phyloP scores from a whole-genome alignment of 2,113 vertebrate genomes.

The Gnathonemus echidnorhynchus region DNA sequence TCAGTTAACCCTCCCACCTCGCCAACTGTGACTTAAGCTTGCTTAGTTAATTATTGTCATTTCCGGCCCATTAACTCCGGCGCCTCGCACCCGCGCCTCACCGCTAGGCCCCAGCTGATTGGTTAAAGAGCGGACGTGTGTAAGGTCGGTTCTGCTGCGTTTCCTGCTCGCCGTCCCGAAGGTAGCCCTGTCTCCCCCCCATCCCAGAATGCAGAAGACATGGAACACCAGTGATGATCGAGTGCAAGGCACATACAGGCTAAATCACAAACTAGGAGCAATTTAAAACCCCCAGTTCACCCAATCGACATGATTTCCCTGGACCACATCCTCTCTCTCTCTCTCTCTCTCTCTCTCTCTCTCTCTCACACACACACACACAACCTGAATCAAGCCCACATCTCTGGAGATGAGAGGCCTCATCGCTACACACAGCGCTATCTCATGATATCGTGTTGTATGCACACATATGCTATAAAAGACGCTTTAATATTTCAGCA shows the following conservation, averaged over 20 bases:
- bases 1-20: neutral
- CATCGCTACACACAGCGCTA: neutral
- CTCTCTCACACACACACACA: neutral
- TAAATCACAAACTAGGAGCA: neutral
- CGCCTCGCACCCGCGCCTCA: neutral
- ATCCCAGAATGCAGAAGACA: neutral
- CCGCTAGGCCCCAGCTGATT: neutral
- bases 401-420: neutral
- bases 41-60: slow-evolving; percentile 10
- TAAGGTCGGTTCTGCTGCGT: neutral
- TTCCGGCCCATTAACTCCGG: neutral
- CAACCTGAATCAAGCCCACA: neutral
- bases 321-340: neutral
- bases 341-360: too few species aligned
- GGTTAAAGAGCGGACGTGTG: neutral
- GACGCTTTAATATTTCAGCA: neutral
- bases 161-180: neutral
- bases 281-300: neutral
- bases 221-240: neutral
- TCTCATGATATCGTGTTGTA: neutral
- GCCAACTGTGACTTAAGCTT: neutral
- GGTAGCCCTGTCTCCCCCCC: neutral
- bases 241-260: neutral
- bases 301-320: neutral
- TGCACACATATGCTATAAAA: neutral